Evolutionary conservation across 2,888 invertebrate species (phyloP).

Genomic region (Syrista parreyssii): DNA sequence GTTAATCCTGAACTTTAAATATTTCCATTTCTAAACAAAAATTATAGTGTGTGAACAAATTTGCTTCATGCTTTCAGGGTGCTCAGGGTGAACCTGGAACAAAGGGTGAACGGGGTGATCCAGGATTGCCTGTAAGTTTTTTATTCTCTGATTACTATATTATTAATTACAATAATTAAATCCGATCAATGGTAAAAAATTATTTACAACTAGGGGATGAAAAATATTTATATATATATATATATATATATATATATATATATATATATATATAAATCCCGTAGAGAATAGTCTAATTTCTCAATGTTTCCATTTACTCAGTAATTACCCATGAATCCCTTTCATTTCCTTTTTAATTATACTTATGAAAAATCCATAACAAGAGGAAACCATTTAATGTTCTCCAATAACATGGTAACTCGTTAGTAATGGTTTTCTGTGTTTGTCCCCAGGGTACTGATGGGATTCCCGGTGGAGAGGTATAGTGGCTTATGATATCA

Average conservation of each 20-base stretch:
- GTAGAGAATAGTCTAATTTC: too few relatives aligned
- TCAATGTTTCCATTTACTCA: background rate
- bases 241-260: too few relatives aligned
- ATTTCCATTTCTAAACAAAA: background rate
- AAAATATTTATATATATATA: too few relatives aligned
- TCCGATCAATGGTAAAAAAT: too few relatives aligned
- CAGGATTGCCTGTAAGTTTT: slow-evolving; percentile 88
- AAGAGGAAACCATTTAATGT: background rate
- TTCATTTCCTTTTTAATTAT: background rate
- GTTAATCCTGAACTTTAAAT: background rate
- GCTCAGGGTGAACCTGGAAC: slow-evolving; percentile 92
- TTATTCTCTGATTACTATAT: background rate
- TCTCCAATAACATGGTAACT: background rate
- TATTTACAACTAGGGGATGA: too few relatives aligned
- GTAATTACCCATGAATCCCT: background rate
- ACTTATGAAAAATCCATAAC: background rate
- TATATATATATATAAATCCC: too few relatives aligned
- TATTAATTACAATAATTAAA: too few relatives aligned
- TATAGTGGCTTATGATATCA: slow-evolving; percentile 60
- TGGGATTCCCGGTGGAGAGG: slow-evolving; percentile 93
- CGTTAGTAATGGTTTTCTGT: slow-evolving; percentile 5
- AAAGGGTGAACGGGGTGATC: slow-evolving; percentile 93
- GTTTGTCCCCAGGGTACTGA: slow-evolving; percentile 82
- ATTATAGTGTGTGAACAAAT: slow-evolving; percentile 11
- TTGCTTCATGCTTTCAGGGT: slow-evolving; percentile 72